Percentiles rank a stretch among this genome's conserved stretches.
Conservation (phyloP, 2,113 vertebrate species). For the Notothenia rossii region DNA sequence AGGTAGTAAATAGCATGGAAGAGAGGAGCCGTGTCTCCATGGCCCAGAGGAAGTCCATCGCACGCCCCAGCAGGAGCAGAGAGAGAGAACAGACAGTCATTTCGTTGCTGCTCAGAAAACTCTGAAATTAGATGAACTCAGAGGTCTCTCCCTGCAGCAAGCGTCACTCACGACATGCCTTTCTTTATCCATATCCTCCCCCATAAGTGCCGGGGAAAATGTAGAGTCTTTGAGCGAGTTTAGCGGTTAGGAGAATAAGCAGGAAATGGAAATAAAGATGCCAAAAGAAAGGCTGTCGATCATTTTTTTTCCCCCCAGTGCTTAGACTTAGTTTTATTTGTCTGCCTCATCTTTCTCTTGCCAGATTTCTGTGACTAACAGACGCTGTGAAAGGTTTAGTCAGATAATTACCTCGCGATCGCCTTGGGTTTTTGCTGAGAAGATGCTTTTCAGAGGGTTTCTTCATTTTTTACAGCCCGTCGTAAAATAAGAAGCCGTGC, state of each 20-base stretch:
- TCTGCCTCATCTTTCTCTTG: constrained; percentile 58
- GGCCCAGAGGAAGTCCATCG: constrained; percentile 68
- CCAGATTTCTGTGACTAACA: constrained; percentile 71
- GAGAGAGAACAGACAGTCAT: constrained; percentile 66
- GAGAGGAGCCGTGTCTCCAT: constrained; percentile 53
- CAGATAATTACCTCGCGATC: constrained; percentile 72
- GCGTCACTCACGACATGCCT: constrained; percentile 58
- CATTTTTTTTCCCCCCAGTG: constrained; percentile 73
- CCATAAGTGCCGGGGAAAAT: constrained; percentile 70
- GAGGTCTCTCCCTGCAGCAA: constrained; percentile 70
- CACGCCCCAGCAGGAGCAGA: constrained; percentile 57
- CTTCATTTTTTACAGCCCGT: constrained; percentile 65
- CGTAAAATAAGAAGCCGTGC: constrained; percentile 67
- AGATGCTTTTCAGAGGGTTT: constrained; percentile 73
- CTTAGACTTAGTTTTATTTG: constrained; percentile 70
- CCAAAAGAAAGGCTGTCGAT: constrained; percentile 71
- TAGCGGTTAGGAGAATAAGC: constrained; percentile 62
- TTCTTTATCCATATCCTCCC: constrained; percentile 65
- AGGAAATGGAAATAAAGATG: constrained; percentile 63
- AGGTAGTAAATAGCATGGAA: constrained; percentile 67
- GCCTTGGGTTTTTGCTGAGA: constrained; percentile 76
- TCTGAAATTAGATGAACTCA: constrained; percentile 79
- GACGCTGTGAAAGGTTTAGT: constrained; percentile 72
- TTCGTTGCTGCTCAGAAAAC: constrained; percentile 62
- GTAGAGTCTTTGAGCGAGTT: constrained; percentile 72